Evolutionary conservation across 2,797 vertebrate genomes (phyloP).

Genomic region (Sarcoramphus papa): DNA sequence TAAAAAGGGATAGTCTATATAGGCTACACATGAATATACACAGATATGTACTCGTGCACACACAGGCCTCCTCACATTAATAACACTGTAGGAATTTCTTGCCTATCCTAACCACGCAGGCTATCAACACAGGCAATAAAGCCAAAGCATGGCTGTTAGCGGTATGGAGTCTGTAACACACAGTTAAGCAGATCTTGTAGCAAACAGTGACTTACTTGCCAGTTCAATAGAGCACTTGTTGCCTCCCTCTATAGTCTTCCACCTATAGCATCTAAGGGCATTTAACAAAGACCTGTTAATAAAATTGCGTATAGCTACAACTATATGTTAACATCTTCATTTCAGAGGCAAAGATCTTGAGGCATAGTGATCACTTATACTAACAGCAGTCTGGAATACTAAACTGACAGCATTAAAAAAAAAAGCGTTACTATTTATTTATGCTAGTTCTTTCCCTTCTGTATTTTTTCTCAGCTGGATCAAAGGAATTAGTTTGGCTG

Average conservation of each 20-base stretch:
- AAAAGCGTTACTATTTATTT: neutral
- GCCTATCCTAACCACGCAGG: neutral
- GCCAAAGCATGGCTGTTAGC: neutral
- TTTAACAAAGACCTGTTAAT: neutral
- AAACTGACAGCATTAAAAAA: neutral
- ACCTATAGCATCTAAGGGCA: neutral
- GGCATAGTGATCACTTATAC: neutral
- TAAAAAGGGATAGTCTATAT: neutral
- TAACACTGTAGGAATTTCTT: neutral
- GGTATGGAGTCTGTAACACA: neutral
- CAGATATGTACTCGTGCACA: neutral
- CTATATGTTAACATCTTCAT: neutral
- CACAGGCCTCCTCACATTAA: neutral
- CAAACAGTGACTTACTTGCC: neutral
- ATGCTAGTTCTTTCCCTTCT: neutral
- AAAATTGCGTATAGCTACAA: neutral
- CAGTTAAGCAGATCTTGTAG: neutral
- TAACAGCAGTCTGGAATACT: neutral
- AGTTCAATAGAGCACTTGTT: neutral
- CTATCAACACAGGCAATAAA: neutral
- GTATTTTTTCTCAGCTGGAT: neutral
- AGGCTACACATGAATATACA: too few relatives aligned
- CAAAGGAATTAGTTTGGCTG: neutral
- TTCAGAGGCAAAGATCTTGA: neutral
- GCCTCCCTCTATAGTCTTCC: neutral